Evolutionary conservation across 2,888 invertebrate genomes (phyloP).

Genomic region (Philhelius pedissequus): DNA sequence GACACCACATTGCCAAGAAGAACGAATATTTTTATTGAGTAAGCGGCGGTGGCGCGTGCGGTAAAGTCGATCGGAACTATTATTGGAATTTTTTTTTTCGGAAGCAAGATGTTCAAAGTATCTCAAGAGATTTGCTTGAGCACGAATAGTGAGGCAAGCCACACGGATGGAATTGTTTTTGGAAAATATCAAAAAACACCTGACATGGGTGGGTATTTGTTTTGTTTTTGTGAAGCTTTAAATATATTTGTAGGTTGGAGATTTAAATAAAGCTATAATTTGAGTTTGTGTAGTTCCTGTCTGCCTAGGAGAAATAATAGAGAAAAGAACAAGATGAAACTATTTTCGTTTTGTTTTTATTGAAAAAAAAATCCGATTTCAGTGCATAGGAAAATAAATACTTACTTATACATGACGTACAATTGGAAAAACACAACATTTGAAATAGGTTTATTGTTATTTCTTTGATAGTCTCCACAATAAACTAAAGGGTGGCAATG

Average conservation of each 20-base stretch:
- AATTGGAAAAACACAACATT: no score
- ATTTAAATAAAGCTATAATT: not conserved
- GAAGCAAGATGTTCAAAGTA: conserved; percentile 75
- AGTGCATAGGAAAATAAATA: not conserved
- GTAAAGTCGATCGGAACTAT: conserved; percentile 24
- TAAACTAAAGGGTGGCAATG: no score
- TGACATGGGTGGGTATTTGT: conserved; percentile 76
- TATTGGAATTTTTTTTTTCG: conserved; percentile 26
- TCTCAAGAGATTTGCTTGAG: conserved; percentile 77
- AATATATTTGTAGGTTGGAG: not conserved
- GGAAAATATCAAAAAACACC: conserved; percentile 77
- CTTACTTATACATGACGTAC: no score
- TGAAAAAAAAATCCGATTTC: not conserved
- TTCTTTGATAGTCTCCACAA: no score
- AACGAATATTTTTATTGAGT: not conserved
- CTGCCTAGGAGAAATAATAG: not conserved
- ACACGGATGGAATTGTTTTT: conserved; percentile 72
- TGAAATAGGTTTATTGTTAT: no score
- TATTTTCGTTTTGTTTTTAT: not conserved
- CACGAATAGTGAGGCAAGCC: conserved; percentile 32
- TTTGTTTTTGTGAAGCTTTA: not conserved
- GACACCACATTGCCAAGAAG: conserved; percentile 16
- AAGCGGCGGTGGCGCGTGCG: not conserved
- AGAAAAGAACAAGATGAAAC: not conserved
- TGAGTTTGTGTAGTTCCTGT: not conserved